These are phyloP conservation scores for Drosophila asahinai DNA, from an alignment of 1,140 invertebrate species.

Conservation along the genomic window DNA sequence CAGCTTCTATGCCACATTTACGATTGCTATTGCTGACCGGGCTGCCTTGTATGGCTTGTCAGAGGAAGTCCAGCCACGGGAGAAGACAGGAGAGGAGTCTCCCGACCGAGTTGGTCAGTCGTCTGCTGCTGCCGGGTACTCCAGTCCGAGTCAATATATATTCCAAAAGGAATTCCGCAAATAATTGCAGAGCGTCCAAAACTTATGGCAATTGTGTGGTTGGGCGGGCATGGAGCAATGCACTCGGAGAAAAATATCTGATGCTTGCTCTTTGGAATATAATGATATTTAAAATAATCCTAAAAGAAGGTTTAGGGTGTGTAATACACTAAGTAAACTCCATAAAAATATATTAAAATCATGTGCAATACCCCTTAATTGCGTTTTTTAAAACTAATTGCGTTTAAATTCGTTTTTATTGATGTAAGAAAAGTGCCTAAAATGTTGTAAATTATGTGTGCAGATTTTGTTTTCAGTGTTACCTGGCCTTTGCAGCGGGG, in stretches of 20 bases:
- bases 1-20: conserved; percentile 20
- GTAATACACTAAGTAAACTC: too few species aligned
- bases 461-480: conserved; percentile 1
- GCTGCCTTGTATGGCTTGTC: conserved; percentile 78
- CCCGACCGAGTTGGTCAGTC: conserved; percentile 30
- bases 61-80: conserved; percentile 39
- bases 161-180: conserved; percentile 84
- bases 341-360: too few species aligned
- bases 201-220: conserved; percentile 81
- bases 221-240: conserved; percentile 13
- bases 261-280: too few species aligned
- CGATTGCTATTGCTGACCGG: conserved; percentile 37
- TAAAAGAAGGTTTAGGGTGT: too few species aligned
- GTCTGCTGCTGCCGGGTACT: conserved; percentile 39
- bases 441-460: too few species aligned
- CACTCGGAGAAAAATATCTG: conserved; percentile 2
- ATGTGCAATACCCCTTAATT: too few species aligned
- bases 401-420: too few species aligned
- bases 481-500: conserved; percentile 9
- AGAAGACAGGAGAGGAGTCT: conserved; percentile 35
- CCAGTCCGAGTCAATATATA: conserved; percentile 80
- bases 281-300: too few species aligned
- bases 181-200: conserved; percentile 76
- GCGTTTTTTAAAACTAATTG: too few species aligned
- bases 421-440: not conserved